Base-by-base conservation (phyloP, 2,113 vertebrate genomes). In the Rhea pennata region DNA sequence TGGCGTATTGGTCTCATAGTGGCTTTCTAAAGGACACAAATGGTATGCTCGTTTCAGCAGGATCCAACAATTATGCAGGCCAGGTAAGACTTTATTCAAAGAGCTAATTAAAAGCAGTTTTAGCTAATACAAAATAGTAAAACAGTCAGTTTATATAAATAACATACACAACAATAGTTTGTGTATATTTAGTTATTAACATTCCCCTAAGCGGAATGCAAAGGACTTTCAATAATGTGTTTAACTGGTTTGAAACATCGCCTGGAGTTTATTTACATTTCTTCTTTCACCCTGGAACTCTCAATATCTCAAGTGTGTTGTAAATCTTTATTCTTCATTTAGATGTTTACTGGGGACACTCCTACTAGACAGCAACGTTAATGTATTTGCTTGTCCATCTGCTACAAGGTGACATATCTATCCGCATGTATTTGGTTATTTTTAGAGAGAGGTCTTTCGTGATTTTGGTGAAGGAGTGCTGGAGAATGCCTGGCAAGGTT, bases 391-490 rank as follows among this genome's bases (percentile, higher is more conserved):
- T 23, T 27, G 33, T 50, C 69, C 27, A 15, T 12, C 36, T 74
- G 1, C 22, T 54, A 31, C 24, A 46, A 36, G 21, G n/a, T 31
- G 48, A 15, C 29, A 8, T 15, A 24, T n/a, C 36, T 19, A n/a
- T 62, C n/a, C 17, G 14, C 11, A 7, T 36, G 5, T 13, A 12
- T 27, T 46, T 58, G 29, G 12, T 21, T 5, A 4, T 12, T 79
- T 91, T 26, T 87, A 98, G 98, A 97, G 96, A 36, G 97, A 97
- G 9, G 95, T 99, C 76, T 99, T 98, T 92, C 93, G 87, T 36
- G 98, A 98, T 78, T 95, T 99, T 36, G 98, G 98, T 15, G 96
- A 98, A 69, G 98, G 98, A 53, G 97, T 98, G 40, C 96, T 99
- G 87, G 97, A 98, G 70, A 98, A 97, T 1, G 97, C 98, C 2